Base-by-base conservation (phyloP, 2,113 vertebrate species). In the Cyanistes caeruleus region DNA sequence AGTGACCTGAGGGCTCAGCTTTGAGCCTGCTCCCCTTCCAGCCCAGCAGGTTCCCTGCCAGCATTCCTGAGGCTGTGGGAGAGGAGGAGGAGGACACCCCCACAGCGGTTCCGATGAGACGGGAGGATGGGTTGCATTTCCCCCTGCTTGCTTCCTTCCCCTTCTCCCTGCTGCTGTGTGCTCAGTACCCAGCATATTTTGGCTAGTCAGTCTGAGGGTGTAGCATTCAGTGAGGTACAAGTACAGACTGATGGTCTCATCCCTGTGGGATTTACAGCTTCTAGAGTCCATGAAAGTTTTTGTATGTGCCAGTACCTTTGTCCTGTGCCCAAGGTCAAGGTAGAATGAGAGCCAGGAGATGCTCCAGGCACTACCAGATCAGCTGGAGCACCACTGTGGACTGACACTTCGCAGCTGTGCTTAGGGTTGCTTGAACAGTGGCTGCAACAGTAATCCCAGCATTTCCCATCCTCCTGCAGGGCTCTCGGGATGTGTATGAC, bases 401-500 rank as follows among this genome's bases (percentile, higher is more conserved):
- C 20, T 17, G 20, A 24, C 33, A 15, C 22, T 46, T 43, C 56
- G 15, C 2, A 2, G 0, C 7, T 48, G 48, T 43, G 20, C 39
- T 62, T n/a, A 39, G 43, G 44, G 44, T 23, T 93, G 52, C 44
- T 68, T 1, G 2, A 63, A 18, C 12, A 41, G 33, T 24, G 24
- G 19, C 27, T 6, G 3, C 48, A 67, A 23, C 51, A 51, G 60
- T 43, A 87, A 56, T 56, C 6, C 13, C 65, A 52, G 24, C 68
- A 21, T 62, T 84, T 67, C 51, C 37, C 51, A 35, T 93, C 46
- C 37, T 93, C 48, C 84, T 67, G 15, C 95, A 99, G 99, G 98
- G 98, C 35, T 98, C 98, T 22, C 93, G 30, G 8, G 97, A 98
- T 81, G 97, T 99, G 96, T 99, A 99, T 13, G 98, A 99, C 91